phyloP scores from a whole-genome alignment of 2,797 vertebrate species.

The Dromococcyx pavoninus region DNA sequence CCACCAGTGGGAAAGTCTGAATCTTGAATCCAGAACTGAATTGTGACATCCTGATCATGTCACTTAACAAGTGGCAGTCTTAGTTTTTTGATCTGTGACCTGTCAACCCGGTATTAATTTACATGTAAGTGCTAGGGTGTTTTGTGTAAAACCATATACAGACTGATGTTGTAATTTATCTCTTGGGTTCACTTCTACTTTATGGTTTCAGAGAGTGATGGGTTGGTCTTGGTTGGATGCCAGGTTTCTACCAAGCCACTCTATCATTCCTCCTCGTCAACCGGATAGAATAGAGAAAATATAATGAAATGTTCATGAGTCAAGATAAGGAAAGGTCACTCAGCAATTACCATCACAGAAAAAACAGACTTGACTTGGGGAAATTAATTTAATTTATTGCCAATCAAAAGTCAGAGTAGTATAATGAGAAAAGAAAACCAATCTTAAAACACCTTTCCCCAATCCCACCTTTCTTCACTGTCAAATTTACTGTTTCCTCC shows the following conservation, averaged over 20 bases:
- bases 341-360: not conserved
- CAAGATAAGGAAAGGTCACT: not conserved
- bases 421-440: not conserved
- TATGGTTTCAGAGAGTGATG: not conserved
- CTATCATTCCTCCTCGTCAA: not conserved
- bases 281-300: not conserved
- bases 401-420: not conserved
- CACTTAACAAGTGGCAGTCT: not conserved
- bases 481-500: not conserved
- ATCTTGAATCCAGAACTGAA: not conserved
- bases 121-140: not conserved
- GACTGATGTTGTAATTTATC: not conserved
- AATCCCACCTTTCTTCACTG: not conserved
- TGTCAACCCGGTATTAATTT: not conserved
- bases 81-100: not conserved
- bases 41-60: not conserved
- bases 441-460: not conserved
- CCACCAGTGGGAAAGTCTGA: not conserved
- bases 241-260: not conserved
- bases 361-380: not conserved
- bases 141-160: not conserved
- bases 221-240: not conserved
- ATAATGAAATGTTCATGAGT: not conserved
- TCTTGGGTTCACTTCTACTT: not conserved
- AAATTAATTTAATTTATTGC: not conserved